phyloP scores from a whole-genome alignment of 2,888 invertebrate species.

The Anagyrus pseudococci region DNA sequence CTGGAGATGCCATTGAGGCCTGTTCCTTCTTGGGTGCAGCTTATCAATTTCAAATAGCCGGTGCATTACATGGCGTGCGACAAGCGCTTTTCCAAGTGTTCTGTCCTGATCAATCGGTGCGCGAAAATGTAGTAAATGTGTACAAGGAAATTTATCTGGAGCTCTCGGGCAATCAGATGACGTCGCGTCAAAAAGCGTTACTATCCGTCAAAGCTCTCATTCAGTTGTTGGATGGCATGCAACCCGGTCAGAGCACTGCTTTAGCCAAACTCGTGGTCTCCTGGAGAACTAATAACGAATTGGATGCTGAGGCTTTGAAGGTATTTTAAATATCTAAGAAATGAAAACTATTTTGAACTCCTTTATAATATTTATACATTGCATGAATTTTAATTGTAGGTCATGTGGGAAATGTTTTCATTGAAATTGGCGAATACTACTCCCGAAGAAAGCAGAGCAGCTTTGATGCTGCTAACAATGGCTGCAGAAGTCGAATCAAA shows the following conservation, averaged over 20 bases:
- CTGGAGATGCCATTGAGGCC: conserved; percentile 86
- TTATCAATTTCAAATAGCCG: conserved; percentile 78
- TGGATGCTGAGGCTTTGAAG: conserved; percentile 50
- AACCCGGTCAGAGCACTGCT: conserved; percentile 52
- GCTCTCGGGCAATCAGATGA: conserved; percentile 40
- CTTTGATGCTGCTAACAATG: conserved; percentile 82
- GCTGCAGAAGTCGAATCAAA: conserved; percentile 69
- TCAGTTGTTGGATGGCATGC: conserved; percentile 48
- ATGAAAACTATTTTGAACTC: background rate
- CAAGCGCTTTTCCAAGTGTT: conserved; percentile 55
- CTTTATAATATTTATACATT: conserved; percentile 10
- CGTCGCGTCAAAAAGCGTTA: conserved; percentile 48
- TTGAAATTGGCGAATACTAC: conserved; percentile 75
- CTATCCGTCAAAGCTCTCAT: conserved; percentile 49
- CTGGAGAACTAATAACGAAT: conserved; percentile 50
- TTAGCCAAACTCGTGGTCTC: conserved; percentile 48
- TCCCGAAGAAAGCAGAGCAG: conserved; percentile 74
- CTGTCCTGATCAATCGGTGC: conserved; percentile 54
- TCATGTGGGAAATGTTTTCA: conserved; percentile 86
- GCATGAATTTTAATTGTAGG: conserved; percentile 64
- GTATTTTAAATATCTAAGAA: conserved; percentile 39
- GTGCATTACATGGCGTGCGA: conserved; percentile 69
- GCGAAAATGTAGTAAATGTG: conserved; percentile 51
- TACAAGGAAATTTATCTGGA: conserved; percentile 55
- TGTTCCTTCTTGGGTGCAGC: conserved; percentile 87